Evolutionary conservation across 1,140 invertebrate genomes (phyloP).

Genomic region (Palaemon carinicauda): DNA sequence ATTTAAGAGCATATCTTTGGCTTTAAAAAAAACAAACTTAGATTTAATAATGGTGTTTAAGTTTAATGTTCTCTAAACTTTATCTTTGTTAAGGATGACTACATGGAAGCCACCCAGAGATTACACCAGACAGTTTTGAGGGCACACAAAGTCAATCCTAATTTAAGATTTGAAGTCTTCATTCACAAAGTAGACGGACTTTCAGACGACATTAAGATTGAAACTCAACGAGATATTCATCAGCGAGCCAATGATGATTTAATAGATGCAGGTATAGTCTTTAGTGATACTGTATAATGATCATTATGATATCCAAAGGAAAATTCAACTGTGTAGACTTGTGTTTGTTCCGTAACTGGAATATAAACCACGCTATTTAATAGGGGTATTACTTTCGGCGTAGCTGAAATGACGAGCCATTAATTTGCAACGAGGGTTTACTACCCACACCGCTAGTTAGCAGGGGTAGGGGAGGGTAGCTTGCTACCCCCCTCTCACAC

Average conservation of each 20-base stretch:
- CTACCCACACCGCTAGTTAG: no score
- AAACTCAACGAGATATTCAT: conserved; percentile 97
- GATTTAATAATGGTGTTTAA: neutral
- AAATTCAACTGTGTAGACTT: no score
- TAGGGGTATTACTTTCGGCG: no score
- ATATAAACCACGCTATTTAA: no score
- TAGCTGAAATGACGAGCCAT: no score
- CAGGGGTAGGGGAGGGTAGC: no score
- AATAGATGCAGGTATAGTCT: conserved; percentile 78
- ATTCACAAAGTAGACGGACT: conserved; percentile 99
- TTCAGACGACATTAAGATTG: conserved; percentile 98
- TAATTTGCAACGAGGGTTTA: no score
- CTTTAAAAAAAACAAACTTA: no score
- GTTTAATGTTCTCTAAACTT: neutral
- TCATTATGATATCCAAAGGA: no score
- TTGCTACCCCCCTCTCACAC: no score
- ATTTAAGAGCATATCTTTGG: no score
- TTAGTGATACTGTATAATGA: conserved; percentile 23
- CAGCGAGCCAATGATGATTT: conserved; percentile 95
- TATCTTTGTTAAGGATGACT: conserved; percentile 82
- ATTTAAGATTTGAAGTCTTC: conserved; percentile 98
- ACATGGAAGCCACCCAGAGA: conserved; percentile 93
- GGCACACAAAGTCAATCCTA: conserved; percentile 94
- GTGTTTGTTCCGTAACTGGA: no score
- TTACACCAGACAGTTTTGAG: conserved; percentile 91